Evolutionary conservation across 2,888 invertebrate genomes (phyloP), one percentile per base, ranked within the genome.

Genomic region (Liodrosophila aerea): DNA sequence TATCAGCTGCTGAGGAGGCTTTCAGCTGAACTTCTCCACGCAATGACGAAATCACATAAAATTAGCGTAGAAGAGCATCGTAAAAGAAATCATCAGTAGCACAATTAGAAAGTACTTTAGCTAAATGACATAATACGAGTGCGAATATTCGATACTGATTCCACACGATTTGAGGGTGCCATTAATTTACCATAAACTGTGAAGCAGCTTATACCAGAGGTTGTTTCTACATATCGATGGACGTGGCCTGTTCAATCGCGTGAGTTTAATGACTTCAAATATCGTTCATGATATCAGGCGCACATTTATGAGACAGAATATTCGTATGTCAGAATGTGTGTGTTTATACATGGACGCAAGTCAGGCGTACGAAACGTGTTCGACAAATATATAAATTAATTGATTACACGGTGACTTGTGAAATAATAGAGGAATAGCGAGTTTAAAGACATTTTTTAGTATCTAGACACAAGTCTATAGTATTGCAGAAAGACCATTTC

Each of bases 281-380:
- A 68, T 66, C 58, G 58, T 3, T 7, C 18, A 29, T 12, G 47
- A 45, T 66, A 66, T 51, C 59, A 51, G 31, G 13, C 12, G 34
- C 9, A 15, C 15, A 37, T 64, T 64, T 47, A 70, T 64, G 45
- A 2, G 31, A 11, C n/a, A 4, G 36, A 46, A 37, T 22, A 22
- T 22, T 4, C 22, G 22, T n/a, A n/a, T n/a, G n/a, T n/a, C n/a
- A n/a, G n/a, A n/a, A n/a, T n/a, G n/a, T n/a, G n/a, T n/a, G n/a
- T n/a, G n/a, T n/a, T n/a, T n/a, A n/a, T n/a, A 22, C 40, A 34
- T 16, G 3, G 30, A 11, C 5, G 13, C 18, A 29, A 49, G 51
- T 49, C 59, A 65, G 39, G 59, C 33, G 73, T 7, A 43, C 11
- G n/a, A 71, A 67, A 67, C 67, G 67, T 67, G 72, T 52, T 15